Base-by-base conservation (phyloP, 2,797 vertebrate species). In the Sebastes elongatus region DNA sequence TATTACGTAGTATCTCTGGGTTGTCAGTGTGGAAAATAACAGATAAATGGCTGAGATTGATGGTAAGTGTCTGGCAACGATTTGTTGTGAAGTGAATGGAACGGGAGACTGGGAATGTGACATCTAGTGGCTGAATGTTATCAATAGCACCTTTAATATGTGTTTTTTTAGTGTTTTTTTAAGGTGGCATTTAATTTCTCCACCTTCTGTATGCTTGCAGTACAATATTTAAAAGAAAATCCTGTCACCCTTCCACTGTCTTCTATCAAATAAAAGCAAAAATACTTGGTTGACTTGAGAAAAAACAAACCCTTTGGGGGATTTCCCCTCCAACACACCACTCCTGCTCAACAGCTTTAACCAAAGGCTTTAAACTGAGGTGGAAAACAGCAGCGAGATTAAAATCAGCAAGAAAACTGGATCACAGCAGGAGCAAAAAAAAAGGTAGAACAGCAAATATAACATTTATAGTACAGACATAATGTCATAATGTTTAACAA, bases 151-250 rank as follows among this genome's bases (percentile, higher is more conserved):
- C 35, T 38, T 52, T 52, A 30, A 60, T 35, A 35, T 35, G 32
- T 4, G 2, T 22, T 4, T 35, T 10, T 5, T 27, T 14, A 9
- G 0, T 65, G 5, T 0, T n/a, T n/a, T 18, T n/a, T 28, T 11
- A 6, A 38, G 11, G 18, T 2, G 23, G 10, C 18, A 11, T 66
- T 52, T 42, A 2, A 42, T 65, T 33, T 42, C 13, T 38, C 33
- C 7, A 25, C n/a, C 13, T 23, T 64, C 22, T 64, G 7, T 18
- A 10, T 64, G 7, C n/a, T 64, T 38, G 6, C 6, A 22, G 20
- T 38, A 35, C 10, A n/a, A 11, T 22, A 42, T 16, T 16, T 16
- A 42, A 42, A 42, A 42, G 13, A 42, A 42, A 13, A 42, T 25
- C 4, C 5, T 25, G 22, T 42, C 35, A 10, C 8, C 62, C 0